phyloP scores from a whole-genome alignment of 2,888 invertebrate species.

The Anoplius nigerrimus region DNA sequence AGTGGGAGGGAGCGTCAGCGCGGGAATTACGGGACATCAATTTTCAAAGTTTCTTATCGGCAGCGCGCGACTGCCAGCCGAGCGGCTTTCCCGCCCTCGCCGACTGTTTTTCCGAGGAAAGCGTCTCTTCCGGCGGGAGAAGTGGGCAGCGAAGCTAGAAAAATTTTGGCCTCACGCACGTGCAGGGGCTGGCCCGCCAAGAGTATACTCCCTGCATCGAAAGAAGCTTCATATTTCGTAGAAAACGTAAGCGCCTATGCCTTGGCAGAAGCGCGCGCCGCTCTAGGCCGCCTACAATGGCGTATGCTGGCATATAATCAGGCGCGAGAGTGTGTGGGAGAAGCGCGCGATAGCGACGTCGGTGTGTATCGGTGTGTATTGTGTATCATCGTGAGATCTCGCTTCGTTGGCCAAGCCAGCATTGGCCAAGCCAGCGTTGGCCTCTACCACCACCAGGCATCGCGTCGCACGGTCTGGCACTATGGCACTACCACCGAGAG shows the following conservation, averaged over 20 bases:
- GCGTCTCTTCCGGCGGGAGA: too few relatives aligned
- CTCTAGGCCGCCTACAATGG: background rate
- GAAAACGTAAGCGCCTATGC: conserved; percentile 19
- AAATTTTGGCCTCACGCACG: background rate
- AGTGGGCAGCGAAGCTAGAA: too few relatives aligned
- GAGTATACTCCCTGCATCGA: conserved; percentile 9
- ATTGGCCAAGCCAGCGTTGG: background rate
- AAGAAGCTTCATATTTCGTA: conserved; percentile 6
- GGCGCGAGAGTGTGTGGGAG: conserved; percentile 21
- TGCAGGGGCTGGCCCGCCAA: background rate
- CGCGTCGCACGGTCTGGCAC: background rate
- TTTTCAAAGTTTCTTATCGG: background rate
- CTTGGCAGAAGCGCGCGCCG: conserved; percentile 21
- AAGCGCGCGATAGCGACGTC: conserved; percentile 19
- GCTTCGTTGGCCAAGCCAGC: conserved; percentile 16
- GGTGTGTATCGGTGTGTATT: conserved; percentile 19
- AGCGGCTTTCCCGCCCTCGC: too few relatives aligned
- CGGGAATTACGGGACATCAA: too few relatives aligned
- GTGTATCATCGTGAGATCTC: conserved; percentile 46
- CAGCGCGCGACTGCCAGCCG: conserved; percentile 1
- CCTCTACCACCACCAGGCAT: background rate
- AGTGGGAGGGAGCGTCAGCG: too few relatives aligned
- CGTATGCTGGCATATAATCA: conserved; percentile 37
- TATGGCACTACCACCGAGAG: background rate
- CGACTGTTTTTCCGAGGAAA: too few relatives aligned